Evolutionary conservation across 2,113 vertebrate species (phyloP).

Genomic region (Nematolebias whitei): DNA sequence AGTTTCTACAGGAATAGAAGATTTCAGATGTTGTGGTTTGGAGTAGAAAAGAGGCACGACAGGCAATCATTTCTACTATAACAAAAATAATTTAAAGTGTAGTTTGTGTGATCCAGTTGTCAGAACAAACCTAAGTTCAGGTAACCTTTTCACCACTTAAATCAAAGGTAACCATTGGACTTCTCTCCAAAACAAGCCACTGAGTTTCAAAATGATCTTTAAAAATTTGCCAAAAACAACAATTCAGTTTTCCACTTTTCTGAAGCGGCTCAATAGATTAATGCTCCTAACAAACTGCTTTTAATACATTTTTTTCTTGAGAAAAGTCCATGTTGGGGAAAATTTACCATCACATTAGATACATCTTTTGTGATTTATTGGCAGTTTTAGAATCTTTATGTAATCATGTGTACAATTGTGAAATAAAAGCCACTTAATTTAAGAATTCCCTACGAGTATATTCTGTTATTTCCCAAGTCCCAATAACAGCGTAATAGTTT

Average conservation of each 20-base stretch:
- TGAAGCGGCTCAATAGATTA: slow-evolving; percentile 66
- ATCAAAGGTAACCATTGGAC: background rate
- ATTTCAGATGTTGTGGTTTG: slow-evolving; percentile 25
- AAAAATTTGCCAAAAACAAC: slow-evolving; percentile 68
- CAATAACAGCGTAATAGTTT: slow-evolving; percentile 33
- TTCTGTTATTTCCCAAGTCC: slow-evolving; percentile 10
- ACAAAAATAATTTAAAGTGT: slow-evolving; percentile 16
- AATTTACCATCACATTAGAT: slow-evolving; percentile 31
- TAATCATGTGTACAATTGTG: slow-evolving; percentile 1
- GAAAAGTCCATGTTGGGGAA: slow-evolving; percentile 40
- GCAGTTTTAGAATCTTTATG: slow-evolving; percentile 16
- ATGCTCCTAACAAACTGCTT: slow-evolving; percentile 69
- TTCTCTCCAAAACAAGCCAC: background rate
- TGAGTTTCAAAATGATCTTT: slow-evolving; percentile 64
- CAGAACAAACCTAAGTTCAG: slow-evolving; percentile 28
- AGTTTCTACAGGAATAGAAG: slow-evolving; percentile 28
- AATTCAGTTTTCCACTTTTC: slow-evolving; percentile 74
- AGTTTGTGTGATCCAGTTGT: slow-evolving; percentile 4
- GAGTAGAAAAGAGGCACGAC: slow-evolving; percentile 26
- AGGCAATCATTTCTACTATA: slow-evolving; percentile 30
- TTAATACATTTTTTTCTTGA: slow-evolving; percentile 32
- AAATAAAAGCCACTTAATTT: slow-evolving; percentile 8
- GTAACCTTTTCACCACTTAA: slow-evolving; percentile 47
- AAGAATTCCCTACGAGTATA: slow-evolving; percentile 3
- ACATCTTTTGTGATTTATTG: slow-evolving; percentile 25